Base-by-base conservation (phyloP, 2,888 invertebrate genomes). In the Alloplasta piceator region DNA sequence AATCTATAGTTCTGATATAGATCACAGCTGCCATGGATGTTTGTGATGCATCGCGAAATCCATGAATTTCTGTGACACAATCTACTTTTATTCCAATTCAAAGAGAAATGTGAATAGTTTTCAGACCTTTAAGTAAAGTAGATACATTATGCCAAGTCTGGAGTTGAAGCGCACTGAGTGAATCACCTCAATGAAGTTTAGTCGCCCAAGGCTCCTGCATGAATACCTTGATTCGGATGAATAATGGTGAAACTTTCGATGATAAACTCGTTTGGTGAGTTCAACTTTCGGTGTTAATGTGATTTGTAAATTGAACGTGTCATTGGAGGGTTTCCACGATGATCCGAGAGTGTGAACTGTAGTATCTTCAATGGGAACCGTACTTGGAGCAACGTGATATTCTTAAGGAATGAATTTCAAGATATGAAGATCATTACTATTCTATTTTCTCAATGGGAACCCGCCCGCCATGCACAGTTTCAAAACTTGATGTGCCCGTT, bases 1-100 rank as follows among this genome's bases (percentile, higher is more conserved):
- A 85, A 78, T 12, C 75, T 46, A 3, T 64, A 4, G 48, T 46
- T 26, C 36, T 48, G 5, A 75, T 3, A n/a, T 80, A 75, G 10
- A 80, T 46, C 4, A 52, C 58, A 5, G 75, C 58, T 0, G 68
- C 58, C 43, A 73, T 60, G 9, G 81, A 66, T 0, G 16, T 6
- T 16, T 81, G 67, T 0, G 73, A 81, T 3, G 81, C 77, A 38
- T 81, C 26, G 26, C 26, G 3, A 3, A 26, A 26, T 26, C 26
- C 26, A 26, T 26, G 26, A 26, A 26, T 26, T 48, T 80, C 67
- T 4, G 43, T 10, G 2, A 10, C 36, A 12, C 50, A 12, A 9
- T 6, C n/a, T 7, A 71, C 6, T 7, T 10, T 4, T 10, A 12
- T 46, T 6, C 50, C 55, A 9, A 66, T 38, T 66, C 76, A 80